Percentiles rank a stretch among this genome's conserved stretches.
Evolutionary conservation across 2,113 vertebrate species (phyloP).

Genomic region (Paraplagusia blochii): DNA sequence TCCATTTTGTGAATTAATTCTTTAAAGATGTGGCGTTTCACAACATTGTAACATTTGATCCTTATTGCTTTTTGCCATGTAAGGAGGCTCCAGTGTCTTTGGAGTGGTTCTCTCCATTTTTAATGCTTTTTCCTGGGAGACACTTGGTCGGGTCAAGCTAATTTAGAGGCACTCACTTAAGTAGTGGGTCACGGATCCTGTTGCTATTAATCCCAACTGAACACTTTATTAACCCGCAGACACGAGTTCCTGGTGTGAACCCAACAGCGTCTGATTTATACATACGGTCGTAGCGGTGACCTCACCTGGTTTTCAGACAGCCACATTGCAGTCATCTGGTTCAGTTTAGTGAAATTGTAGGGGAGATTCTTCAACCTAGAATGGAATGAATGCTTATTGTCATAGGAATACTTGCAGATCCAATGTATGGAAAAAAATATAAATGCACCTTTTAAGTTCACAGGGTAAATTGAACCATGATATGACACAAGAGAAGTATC

Average conservation of each 20-base stretch:
- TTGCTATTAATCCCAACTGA: background rate
- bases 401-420: background rate
- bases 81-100: constrained; percentile 37
- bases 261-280: background rate
- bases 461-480: background rate
- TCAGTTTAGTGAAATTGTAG: constrained; percentile 94
- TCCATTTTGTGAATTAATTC: too few relatives aligned
- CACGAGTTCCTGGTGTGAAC: constrained; percentile 1
- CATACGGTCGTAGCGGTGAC: background rate
- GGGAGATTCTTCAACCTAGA: constrained; percentile 92
- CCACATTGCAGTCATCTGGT: constrained; percentile 97
- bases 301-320: constrained; percentile 97
- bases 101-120: constrained; percentile 40
- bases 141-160: background rate
- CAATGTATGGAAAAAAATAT: background rate
- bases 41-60: constrained; percentile 2
- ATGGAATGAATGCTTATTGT: constrained; percentile 14
- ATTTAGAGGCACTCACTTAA: constrained; percentile 13
- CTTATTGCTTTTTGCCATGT: constrained; percentile 5
- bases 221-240: background rate
- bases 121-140: constrained; percentile 35
- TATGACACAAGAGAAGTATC: background rate
- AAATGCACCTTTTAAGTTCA: background rate
- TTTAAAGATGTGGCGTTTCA: constrained; percentile 7
- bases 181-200: background rate